Conservation (phyloP, 2,113 vertebrate species). For the Irena cyanogastra region DNA sequence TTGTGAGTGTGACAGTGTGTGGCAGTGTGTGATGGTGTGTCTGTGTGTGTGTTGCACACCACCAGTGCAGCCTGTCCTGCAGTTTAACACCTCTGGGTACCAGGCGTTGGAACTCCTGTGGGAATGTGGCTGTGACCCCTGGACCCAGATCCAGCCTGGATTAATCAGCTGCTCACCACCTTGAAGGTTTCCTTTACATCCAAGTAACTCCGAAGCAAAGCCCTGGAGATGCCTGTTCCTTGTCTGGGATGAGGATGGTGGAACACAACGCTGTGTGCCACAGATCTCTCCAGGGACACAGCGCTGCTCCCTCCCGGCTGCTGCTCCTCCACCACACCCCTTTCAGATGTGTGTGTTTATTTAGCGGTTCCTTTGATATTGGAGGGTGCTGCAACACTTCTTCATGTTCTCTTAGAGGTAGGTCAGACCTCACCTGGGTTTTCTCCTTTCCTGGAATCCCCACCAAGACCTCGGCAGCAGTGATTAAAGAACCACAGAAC, state of each 20-base stretch:
- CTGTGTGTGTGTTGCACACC: background rate
- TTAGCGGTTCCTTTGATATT: background rate
- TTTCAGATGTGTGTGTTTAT: background rate
- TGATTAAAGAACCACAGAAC: background rate
- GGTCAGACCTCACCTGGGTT: background rate
- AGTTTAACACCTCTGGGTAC: background rate
- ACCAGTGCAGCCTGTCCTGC: background rate
- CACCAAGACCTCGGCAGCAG: background rate
- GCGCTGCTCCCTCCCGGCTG: background rate
- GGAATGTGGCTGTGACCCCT: background rate
- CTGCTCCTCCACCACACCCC: background rate
- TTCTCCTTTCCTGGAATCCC: background rate
- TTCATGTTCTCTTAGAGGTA: too few species aligned
- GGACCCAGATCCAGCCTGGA: background rate
- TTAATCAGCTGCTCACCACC: background rate
- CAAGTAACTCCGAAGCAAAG: background rate
- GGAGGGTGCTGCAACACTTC: background rate
- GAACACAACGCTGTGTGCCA: background rate
- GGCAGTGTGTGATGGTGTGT: background rate
- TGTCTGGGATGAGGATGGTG: background rate
- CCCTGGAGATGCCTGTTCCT: background rate
- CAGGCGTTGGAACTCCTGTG: rapidly evolving
- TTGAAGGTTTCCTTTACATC: background rate
- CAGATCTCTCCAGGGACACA: background rate
- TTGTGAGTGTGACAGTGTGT: background rate